Base-by-base conservation (phyloP, 2,797 vertebrate species). In the Eospalax fontanierii region DNA sequence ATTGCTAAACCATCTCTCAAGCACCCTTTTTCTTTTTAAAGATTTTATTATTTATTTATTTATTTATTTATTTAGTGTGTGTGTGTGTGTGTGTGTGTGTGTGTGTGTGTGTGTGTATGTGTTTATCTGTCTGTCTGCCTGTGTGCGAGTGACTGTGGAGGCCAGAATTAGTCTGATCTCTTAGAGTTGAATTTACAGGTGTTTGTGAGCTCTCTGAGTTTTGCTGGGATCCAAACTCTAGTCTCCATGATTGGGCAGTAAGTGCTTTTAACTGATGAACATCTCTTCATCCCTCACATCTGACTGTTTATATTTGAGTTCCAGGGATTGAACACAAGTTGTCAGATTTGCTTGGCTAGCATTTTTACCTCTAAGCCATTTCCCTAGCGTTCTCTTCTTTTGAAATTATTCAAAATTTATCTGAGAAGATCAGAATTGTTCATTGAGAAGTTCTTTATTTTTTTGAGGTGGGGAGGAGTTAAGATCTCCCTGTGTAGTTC, bases 331-430 rank as follows among this genome's bases (percentile, higher is more conserved):
- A 63, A 26, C 21, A 63, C 63, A 66, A 11, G 63, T 66, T 73
- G 43, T 76, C 43, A 75, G 74, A 28, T 16, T 66, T 46, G 33
- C 65, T 40, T n/a, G 16, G 12, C 40, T 33, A n/a, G 40, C 22
- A n/a, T 40, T 68, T 68, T 68, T 46, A 24, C 63, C 10, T 28
- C 38, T 30, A 16, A 66, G 81, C 28, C 21, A 50, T 22, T 38
- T 83, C 28, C 38, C 28, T 12, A 43, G 21, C 40, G 14, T 66
- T 11, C 28, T 57, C 6, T 87, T 43, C 30, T 26, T 90, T 95
- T 76, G 79, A n/a, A 81, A 38, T 68, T 28, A 61, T 89, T 93
- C 54, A 71, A 3, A 71, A 71, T 92, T 78, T 94, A 46, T 35
- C 68, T 63, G 26, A 84, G 43, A 79, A 84, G 71, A 65, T 16